phyloP scores from a whole-genome alignment of 2,113 vertebrate genomes.

The Rhinolophus sinicus region DNA sequence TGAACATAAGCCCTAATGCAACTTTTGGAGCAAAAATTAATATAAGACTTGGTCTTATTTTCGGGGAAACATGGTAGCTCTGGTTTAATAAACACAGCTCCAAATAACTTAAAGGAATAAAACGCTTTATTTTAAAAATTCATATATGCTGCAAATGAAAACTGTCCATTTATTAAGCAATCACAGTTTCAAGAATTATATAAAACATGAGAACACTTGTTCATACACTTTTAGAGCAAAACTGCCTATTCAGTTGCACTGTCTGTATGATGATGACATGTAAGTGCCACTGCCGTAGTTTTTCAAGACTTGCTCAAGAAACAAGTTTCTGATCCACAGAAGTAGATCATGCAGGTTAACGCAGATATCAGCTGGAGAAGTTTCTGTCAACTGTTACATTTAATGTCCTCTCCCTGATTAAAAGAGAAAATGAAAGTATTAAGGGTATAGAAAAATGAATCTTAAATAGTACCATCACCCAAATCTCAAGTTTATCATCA shows the following conservation, averaged over 20 bases:
- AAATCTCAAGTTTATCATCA: conserved; percentile 32
- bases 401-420: conserved; percentile 85
- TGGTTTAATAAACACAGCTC: conserved; percentile 58
- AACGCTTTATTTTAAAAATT: conserved; percentile 75
- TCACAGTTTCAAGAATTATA: conserved; percentile 29
- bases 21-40: no score
- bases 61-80: not conserved
- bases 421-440: conserved; percentile 67
- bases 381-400: not conserved
- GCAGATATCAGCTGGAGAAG: not conserved
- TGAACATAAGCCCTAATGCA: no score
- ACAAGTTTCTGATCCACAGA: conserved; percentile 49
- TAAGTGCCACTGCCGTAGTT: not conserved
- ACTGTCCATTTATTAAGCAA: conserved; percentile 51
- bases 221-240: conserved; percentile 32
- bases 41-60: no score
- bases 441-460: not conserved
- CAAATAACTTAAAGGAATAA: conserved; percentile 70
- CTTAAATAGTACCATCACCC: not conserved
- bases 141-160: conserved; percentile 53
- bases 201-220: not conserved
- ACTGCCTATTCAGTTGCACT: not conserved
- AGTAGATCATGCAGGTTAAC: not conserved
- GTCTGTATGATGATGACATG: not conserved
- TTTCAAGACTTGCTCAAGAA: conserved; percentile 53